A percentile compares a stretch with the other conserved stretches of the same genome.
These are phyloP conservation scores for Periophthalmus magnuspinnatus DNA, from an alignment of 2,797 vertebrate species.

Conservation along the genomic window DNA sequence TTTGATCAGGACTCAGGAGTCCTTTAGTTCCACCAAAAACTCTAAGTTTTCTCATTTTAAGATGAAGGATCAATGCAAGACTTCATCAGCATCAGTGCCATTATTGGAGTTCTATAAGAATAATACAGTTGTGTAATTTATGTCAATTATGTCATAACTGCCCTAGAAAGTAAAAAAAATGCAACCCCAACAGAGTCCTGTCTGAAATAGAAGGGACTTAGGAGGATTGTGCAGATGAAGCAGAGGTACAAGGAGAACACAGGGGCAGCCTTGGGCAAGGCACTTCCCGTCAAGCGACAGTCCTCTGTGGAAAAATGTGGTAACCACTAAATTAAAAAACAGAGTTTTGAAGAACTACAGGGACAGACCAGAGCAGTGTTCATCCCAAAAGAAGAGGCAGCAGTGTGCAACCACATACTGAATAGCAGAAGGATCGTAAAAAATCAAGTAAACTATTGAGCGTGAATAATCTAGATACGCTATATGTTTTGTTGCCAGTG, in stretches of 20 bases:
- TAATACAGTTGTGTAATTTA: background rate
- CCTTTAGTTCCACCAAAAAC: background rate
- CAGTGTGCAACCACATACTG: background rate
- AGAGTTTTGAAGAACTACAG: constrained; percentile 66
- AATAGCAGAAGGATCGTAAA: background rate
- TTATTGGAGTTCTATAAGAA: constrained; percentile 10
- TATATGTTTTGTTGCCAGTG: background rate
- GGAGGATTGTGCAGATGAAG: constrained; percentile 63
- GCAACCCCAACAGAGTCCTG: constrained; percentile 28
- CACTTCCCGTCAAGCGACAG: constrained; percentile 72
- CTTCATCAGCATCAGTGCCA: background rate
- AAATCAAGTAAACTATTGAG: background rate
- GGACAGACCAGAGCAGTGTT: constrained; percentile 16
- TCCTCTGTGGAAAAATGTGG: constrained; percentile 70
- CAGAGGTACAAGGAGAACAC: constrained; percentile 65
- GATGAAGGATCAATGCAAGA: background rate
- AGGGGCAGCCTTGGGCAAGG: constrained; percentile 50
- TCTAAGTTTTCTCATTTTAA: background rate
- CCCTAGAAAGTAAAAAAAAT: background rate
- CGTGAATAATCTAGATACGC: background rate
- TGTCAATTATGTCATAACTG: too few species aligned
- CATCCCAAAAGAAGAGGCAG: constrained; percentile 35
- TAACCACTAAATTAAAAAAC: constrained; percentile 63
- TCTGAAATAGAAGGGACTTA: constrained; percentile 61
- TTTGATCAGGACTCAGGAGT: background rate